phyloP scores from a whole-genome alignment of 2,113 vertebrate species.

The Tursiops truncatus region DNA sequence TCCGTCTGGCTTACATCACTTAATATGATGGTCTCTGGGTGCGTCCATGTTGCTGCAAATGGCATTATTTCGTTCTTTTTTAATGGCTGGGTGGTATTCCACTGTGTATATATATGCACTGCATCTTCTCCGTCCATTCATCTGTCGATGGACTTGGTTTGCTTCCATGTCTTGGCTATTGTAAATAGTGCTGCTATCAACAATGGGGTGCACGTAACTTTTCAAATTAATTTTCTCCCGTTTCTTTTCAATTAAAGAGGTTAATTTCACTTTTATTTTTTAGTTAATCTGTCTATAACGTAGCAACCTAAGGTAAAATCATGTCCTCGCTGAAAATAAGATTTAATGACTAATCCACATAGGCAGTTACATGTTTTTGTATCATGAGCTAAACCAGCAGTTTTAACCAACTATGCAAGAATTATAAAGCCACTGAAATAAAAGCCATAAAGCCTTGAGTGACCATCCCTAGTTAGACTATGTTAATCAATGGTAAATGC shows the following conservation, averaged over 20 bases:
- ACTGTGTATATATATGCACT: no score
- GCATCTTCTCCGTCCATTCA: no score
- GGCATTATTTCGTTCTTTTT: no score
- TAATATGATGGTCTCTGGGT: no score
- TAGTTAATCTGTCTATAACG: neutral
- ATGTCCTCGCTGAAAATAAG: neutral
- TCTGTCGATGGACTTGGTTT: no score
- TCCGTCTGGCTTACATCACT: no score
- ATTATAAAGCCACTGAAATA: neutral
- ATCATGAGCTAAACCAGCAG: neutral
- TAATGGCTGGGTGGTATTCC: no score
- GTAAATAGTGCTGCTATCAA: no score
- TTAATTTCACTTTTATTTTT: constrained; percentile 15
- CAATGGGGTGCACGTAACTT: no score
- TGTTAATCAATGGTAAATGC: neutral
- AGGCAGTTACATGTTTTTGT: neutral
- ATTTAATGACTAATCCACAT: neutral
- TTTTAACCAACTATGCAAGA: neutral
- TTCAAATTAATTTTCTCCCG: no score
- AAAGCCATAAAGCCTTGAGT: neutral
- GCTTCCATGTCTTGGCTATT: no score
- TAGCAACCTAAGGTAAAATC: neutral
- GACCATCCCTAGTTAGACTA: neutral
- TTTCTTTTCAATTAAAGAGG: neutral
- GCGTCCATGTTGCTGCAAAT: no score